A percentile compares a stretch with the other conserved stretches of the same genome.
Evolutionary conservation across 2,888 invertebrate genomes (phyloP).

Genomic region (Liposcelis brunnea): DNA sequence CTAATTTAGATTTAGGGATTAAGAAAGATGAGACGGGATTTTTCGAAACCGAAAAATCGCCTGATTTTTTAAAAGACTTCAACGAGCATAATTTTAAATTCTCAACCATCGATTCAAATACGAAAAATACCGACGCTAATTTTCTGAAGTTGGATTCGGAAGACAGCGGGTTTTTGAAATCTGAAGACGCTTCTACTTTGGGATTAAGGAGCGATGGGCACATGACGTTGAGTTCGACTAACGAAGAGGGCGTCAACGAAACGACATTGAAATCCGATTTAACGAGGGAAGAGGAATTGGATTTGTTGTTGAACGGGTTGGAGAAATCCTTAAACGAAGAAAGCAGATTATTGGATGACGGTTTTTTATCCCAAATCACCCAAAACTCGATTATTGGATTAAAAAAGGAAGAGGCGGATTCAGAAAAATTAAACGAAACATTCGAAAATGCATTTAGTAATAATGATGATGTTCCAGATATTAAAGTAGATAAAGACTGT

Average conservation of each 20-base stretch:
- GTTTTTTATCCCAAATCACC: too few species aligned
- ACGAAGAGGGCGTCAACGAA: neutral
- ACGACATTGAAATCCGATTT: neutral
- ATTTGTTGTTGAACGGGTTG: conserved; percentile 2
- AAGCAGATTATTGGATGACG: neutral
- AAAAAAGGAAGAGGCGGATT: too few species aligned
- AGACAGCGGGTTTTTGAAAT: neutral
- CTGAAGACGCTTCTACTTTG: conserved; percentile 4
- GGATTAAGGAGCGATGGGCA: neutral
- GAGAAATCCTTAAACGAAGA: neutral
- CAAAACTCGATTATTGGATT: too few species aligned
- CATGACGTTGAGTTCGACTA: neutral
- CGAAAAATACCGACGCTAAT: neutral
- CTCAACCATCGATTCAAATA: neutral
- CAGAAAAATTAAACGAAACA: too few species aligned
- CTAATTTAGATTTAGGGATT: neutral
- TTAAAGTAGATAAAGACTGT: too few species aligned
- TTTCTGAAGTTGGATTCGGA: conserved; percentile 2
- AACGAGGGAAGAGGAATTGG: conserved; percentile 2
- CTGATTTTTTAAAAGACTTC: conserved; percentile 5
- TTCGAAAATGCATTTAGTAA: too few species aligned
- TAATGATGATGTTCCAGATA: too few species aligned
- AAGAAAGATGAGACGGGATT: conserved; percentile 6
- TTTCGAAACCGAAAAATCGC: conserved; percentile 1
- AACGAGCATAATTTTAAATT: conserved; percentile 8